Evolutionary conservation across 2,113 vertebrate genomes (phyloP), one percentile per base, ranked within the genome.

Genomic region (Boleophthalmus pectinirostris): DNA sequence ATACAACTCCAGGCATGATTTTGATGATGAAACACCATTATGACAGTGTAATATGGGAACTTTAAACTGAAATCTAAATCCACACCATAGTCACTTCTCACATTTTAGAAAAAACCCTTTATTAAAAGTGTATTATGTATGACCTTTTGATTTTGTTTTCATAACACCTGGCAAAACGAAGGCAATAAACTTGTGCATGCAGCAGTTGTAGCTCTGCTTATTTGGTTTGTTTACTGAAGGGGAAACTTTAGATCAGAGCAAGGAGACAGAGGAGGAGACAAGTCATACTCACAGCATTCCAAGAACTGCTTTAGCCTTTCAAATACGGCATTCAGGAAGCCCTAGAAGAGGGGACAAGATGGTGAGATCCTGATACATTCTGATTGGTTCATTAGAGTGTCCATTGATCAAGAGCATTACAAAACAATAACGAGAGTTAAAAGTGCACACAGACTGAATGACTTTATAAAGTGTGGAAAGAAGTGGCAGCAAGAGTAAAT

Each of bases 291-390:
- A 99, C 97, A 95, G 81, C 96, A 98, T 80, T 97, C 95, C 84
- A 99, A 88, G 92, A 98, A 99, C 81, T 98, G 97, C 86, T 95
- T 96, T 53, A 98, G 88, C 29, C 96, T 94, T 79, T 96, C 96
- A 93, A 99, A 99, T 67, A 96, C 91, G 0, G 96, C 94, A 88
- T 96, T 94, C 78, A 99, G 93, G 92, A 99, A 99, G 56, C 93
- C 94, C 97, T 98, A 84, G 78, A 89, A 88, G 80, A 68, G 21
- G 81, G 58, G 47, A 81, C 54, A 80, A 66, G 71, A 75, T 61
- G 64, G 78, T 68, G 76, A 71, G 67, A 70, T 71, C 21, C 85
- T 71, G 85, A 85, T 80, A 46, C 74, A 71, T 81, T 65, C 47
- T 68, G 83, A 82, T 61, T 80, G 57, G 77, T 67, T 72, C 68